Conservation (phyloP, 2,888 invertebrate genomes). For the Lepidochitona cinerea region DNA sequence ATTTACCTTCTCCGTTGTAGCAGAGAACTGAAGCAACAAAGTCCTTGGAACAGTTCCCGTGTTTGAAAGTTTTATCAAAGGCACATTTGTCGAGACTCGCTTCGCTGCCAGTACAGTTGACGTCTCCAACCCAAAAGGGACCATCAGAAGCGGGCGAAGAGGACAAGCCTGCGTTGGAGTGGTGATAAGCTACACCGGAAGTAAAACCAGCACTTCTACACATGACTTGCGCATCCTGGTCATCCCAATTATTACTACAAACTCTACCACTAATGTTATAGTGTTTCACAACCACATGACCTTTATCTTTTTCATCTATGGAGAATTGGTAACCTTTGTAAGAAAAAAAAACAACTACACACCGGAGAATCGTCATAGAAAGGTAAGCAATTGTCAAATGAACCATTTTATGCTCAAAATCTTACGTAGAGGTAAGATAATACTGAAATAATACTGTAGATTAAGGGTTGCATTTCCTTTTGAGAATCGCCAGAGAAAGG, state of each 20-base stretch:
- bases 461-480: no score
- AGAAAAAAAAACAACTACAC: no score
- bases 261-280: conserved; percentile 7
- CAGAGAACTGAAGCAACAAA: conserved; percentile 57
- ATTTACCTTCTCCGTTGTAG: conserved; percentile 44
- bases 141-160: conserved; percentile 24
- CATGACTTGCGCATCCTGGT: conserved; percentile 18
- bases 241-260: conserved; percentile 20
- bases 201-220: conserved; percentile 68
- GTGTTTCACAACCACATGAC: conserved; percentile 10
- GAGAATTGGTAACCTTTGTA: conserved; percentile 6
- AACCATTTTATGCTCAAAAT: no score
- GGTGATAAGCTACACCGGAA: conserved; percentile 54
- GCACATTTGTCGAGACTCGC: conserved; percentile 42
- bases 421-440: no score
- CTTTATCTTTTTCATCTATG: background rate
- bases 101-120: conserved; percentile 58
- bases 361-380: no score
- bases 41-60: conserved; percentile 51
- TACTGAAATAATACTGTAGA: no score
- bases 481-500: no score
- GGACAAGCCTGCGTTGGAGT: background rate
- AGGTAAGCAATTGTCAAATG: no score
- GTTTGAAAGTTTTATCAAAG: conserved; percentile 35
- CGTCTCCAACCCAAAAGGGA: conserved; percentile 54